phyloP scores from a whole-genome alignment of 2,888 invertebrate genomes.

The Drosophila robusta region DNA sequence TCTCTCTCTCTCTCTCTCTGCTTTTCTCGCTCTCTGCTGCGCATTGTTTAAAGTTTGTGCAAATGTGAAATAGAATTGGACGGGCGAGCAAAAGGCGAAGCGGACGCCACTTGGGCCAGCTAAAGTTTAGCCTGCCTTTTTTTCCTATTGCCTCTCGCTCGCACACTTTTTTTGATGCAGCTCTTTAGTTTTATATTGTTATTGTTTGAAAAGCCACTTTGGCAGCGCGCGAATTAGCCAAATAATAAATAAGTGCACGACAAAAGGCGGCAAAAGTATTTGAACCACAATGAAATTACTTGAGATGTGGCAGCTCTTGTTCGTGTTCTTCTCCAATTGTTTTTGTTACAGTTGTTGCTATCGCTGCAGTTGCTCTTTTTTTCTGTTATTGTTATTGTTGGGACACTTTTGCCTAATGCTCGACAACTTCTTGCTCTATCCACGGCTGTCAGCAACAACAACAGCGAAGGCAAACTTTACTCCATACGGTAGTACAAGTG shows the following conservation, averaged over 20 bases:
- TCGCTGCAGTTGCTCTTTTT: not conserved
- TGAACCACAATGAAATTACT: slow-evolving; percentile 78
- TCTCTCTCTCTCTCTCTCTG: not conserved
- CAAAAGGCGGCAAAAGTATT: slow-evolving; percentile 72
- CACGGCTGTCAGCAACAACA: slow-evolving; percentile 35
- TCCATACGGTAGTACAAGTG: not conserved
- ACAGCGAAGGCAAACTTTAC: slow-evolving; percentile 61
- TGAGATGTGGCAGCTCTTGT: slow-evolving; percentile 33
- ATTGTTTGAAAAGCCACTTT: slow-evolving; percentile 80
- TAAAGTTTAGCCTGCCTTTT: slow-evolving; percentile 32
- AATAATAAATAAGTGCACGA: slow-evolving; percentile 82
- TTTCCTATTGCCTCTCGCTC: not conserved
- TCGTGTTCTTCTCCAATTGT: not conserved
- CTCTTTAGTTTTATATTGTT: slow-evolving; percentile 68
- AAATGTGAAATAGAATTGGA: slow-evolving; percentile 77
- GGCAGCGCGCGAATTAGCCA: slow-evolving; percentile 83
- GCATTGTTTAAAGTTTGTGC: slow-evolving; percentile 75
- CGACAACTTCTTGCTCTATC: slow-evolving; percentile 43
- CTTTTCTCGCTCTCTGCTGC: slow-evolving; percentile 12
- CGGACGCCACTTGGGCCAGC: slow-evolving; percentile 13
- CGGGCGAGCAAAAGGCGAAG: slow-evolving; percentile 43
- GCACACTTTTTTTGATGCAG: slow-evolving; percentile 16
- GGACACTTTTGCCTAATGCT: slow-evolving; percentile 51
- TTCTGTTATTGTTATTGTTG: slow-evolving; percentile 19
- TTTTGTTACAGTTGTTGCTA: not conserved